phyloP scores from a whole-genome alignment of 2,888 invertebrate species.

The Agriotes lineatus region DNA sequence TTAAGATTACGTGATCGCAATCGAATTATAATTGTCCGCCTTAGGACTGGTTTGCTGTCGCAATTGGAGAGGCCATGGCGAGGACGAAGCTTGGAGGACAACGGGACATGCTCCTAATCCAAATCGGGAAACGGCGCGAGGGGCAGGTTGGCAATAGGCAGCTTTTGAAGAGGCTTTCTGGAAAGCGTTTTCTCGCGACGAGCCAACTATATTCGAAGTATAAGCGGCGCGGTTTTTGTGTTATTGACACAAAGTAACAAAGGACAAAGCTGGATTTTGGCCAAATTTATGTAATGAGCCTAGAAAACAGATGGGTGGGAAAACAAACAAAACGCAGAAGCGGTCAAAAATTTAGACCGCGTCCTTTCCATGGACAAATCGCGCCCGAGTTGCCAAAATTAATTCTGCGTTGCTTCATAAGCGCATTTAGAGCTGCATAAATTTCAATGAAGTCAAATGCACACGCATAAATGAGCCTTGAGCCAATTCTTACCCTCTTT shows the following conservation, averaged over 20 bases:
- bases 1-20: too few species aligned
- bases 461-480: not conserved
- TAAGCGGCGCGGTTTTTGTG: conserved; percentile 15
- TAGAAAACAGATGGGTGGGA: conserved; percentile 10
- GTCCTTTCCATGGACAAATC: conserved; percentile 1
- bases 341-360: conserved; percentile 1
- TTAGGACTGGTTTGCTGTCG: too few species aligned
- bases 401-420: not conserved
- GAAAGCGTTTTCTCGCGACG: not conserved
- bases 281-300: conserved; percentile 35
- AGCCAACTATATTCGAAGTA: conserved; percentile 11
- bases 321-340: conserved; percentile 2
- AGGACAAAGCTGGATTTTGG: conserved; percentile 33
- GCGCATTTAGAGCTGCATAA: not conserved
- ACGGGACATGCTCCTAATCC: not conserved
- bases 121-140: not conserved
- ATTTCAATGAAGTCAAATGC: not conserved
- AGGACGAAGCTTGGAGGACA: not conserved
- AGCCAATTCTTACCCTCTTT: conserved; percentile 1
- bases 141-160: not conserved
- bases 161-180: not conserved
- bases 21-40: too few species aligned
- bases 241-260: conserved; percentile 36
- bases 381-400: not conserved
- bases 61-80: too few species aligned